Evolutionary conservation across 2,888 invertebrate genomes (phyloP).

Genomic region (Cistogaster globosa): DNA sequence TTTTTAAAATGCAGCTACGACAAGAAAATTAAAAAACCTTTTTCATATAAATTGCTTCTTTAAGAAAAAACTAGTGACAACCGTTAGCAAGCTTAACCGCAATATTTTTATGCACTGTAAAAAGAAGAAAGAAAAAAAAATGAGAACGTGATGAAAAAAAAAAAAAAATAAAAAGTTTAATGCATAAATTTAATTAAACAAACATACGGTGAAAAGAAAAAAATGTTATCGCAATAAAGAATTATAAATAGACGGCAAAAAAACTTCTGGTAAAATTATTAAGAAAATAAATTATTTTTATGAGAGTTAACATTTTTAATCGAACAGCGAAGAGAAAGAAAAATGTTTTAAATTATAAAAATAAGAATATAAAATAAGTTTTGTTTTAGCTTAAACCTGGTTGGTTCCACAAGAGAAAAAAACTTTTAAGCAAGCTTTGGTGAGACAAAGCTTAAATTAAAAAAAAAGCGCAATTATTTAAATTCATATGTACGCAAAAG

Average conservation of each 20-base stretch:
- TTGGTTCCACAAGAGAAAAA: constrained; percentile 20
- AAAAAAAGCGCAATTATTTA: neutral
- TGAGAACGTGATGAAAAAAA: constrained; percentile 10
- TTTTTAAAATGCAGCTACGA: constrained; percentile 21
- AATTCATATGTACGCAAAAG: constrained; percentile 18
- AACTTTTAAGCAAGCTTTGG: constrained; percentile 37
- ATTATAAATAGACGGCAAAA: too few relatives aligned
- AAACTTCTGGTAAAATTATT: too few relatives aligned
- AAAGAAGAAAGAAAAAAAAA: constrained; percentile 24
- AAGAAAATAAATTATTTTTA: too few relatives aligned
- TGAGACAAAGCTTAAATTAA: constrained; percentile 37
- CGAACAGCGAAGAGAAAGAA: too few relatives aligned
- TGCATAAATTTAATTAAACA: constrained; percentile 15
- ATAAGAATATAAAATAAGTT: too few relatives aligned
- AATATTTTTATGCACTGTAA: constrained; percentile 52
- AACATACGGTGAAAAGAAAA: neutral
- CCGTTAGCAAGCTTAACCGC: constrained; percentile 40
- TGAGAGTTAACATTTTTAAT: too few relatives aligned
- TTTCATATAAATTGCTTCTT: neutral
- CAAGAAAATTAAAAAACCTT: constrained; percentile 7
- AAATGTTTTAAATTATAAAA: too few relatives aligned
- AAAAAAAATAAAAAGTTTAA: neutral
- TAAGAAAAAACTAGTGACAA: constrained; percentile 22
- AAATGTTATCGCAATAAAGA: neutral
- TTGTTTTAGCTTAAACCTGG: constrained; percentile 29